Evolutionary conservation across 2,888 invertebrate genomes (phyloP).

Genomic region (Lithophane leautieri): DNA sequence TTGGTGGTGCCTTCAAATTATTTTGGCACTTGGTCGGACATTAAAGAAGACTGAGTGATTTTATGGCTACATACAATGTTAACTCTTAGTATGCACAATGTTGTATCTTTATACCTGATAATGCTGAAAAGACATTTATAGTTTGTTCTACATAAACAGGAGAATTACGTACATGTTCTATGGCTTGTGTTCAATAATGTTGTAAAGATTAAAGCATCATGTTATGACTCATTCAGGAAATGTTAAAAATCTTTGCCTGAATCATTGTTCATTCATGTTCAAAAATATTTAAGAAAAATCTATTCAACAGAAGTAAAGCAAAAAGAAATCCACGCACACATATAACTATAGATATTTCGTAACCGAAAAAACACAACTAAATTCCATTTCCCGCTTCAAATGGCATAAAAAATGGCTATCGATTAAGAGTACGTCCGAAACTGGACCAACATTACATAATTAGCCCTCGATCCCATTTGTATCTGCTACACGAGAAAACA

Average conservation of each 20-base stretch:
- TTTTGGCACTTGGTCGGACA: slow-evolving; percentile 57
- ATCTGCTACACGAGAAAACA: slow-evolving; percentile 77
- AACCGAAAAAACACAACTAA: slow-evolving; percentile 51
- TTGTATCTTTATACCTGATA: slow-evolving; percentile 20
- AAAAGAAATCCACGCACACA: too few species aligned
- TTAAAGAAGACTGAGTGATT: slow-evolving; percentile 50
- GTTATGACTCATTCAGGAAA: not conserved
- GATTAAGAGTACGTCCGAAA: slow-evolving; percentile 72
- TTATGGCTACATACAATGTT: slow-evolving; percentile 39
- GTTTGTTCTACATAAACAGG: slow-evolving; percentile 5
- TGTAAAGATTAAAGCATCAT: not conserved
- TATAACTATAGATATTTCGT: slow-evolving; percentile 33
- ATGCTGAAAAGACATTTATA: slow-evolving; percentile 30
- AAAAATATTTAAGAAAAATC: not conserved
- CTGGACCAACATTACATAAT: slow-evolving; percentile 77
- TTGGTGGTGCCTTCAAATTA: slow-evolving; percentile 56
- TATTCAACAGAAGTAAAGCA: not conserved
- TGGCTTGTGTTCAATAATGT: slow-evolving; percentile 8
- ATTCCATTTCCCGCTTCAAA: slow-evolving; percentile 66
- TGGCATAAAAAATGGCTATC: slow-evolving; percentile 71
- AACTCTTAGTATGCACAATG: slow-evolving; percentile 10
- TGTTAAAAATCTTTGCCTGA: not conserved
- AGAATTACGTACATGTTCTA: slow-evolving; percentile 19
- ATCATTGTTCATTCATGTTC: not conserved
- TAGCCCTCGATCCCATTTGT: slow-evolving; percentile 76